Base-by-base conservation (phyloP, 2,888 invertebrate genomes). In the Melolontha melolontha region DNA sequence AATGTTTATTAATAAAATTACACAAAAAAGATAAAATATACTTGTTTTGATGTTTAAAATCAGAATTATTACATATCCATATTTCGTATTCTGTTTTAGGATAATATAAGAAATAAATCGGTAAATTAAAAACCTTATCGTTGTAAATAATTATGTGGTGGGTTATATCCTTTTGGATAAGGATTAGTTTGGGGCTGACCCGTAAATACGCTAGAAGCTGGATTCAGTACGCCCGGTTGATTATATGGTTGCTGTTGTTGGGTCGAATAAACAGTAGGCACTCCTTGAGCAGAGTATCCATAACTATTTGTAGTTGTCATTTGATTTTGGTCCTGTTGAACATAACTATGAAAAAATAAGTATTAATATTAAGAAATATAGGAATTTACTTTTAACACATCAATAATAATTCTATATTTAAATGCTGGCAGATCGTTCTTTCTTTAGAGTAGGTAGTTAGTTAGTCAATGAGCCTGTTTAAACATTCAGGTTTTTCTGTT, bases 101-200 rank as follows among this genome's bases (percentile, higher is more conserved):
- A 47, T 29, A 47, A 47, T 34, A 47, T 62, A 16, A 34, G 10
- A 34, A 39, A 6, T 44, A 34, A 12, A 34, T 29, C 16, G 34
- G 12, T 39, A 34, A 47, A 14, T 16, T 22, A 22, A 54, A 27
- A 27, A 29, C 27, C 42, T 71, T 69, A 74, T 70, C 81, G 81
- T 40, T 80, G 82, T 74, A 81, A 77, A 72, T 79, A 81, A 8
- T 75, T 77, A 50, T 81, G 82, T 64, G 77, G 77, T 71, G 80
- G 80, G 27, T 77, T 77, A 67, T 79, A 82, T 44, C 77, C 77
- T 72, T 82, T 82, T 0, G 81, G 79, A 70, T 82, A 82, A 6
- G 82, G 82, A 70, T 82, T 82, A 44, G 72, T 78, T 72, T 79
- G 80, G 39, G 68, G 72, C 66, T 75, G 76, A 10, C 71, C 72